Base-by-base conservation (phyloP, 2,797 vertebrate species). In the Xenopus petersii region DNA sequence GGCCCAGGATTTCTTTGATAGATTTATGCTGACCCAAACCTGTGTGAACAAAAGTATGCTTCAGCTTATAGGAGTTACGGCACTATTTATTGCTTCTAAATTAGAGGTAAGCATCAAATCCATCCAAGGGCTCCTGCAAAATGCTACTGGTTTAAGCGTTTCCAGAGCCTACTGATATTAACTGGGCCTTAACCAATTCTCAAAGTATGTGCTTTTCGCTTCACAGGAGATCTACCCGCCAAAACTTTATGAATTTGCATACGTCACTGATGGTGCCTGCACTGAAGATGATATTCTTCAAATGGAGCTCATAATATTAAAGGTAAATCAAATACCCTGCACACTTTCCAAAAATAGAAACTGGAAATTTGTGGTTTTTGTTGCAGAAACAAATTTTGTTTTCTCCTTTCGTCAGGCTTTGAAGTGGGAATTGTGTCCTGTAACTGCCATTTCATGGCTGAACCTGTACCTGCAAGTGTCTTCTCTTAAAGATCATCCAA, bases 151-250 rank as follows among this genome's bases (percentile, higher is more conserved):
- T 6, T 36, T 36, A 36, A 6, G 33, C 21, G 33, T 36, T 36
- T 36, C 33, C 33, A 36, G 6, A 36, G 33, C 33, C 6, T 36
- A 36, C 33, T 36, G 33, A 6, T 36, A 6, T 36, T 1, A 36
- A 36, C 3, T 36, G 33, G 33, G 3, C 33, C 33, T 36, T 36
- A 36, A 36, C 33, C 33, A 36, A 6, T 36, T 3, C 33, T 36
- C 3, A 36, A 36, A 36, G 33, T 36, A 36, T 36, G 6, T 36
- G 21, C 21, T 51, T 51, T 16, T 56, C 48, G 30, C 10, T 30
- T 71, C 76, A 26, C 87, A 99, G 97, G 97, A 99, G 88, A 98
- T 99, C 79, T 99, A 99, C 6, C 95, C 98, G 68, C 98, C 98
- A 5, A 99, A 99, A 85, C 92, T 98, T 80, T 89, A 90, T 8